Base-by-base conservation (phyloP, 2,888 invertebrate species). In the Priocnemis perturbator region DNA sequence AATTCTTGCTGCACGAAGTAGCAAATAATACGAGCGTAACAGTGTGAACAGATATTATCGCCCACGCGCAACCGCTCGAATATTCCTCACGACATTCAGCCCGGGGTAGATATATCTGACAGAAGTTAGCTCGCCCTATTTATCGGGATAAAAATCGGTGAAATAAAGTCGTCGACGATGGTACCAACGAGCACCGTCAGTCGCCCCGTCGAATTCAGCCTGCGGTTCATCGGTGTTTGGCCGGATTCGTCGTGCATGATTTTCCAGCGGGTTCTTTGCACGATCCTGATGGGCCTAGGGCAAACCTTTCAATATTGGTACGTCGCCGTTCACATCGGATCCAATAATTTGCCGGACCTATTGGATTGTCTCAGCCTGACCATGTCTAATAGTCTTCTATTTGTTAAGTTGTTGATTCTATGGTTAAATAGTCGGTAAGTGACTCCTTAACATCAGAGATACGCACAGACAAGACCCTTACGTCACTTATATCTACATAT, bases 201-300 rank as follows among this genome's bases (percentile, higher is more conserved):
- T 44, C 44, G 47, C 21, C 66, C 61, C 4, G 58, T 78, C 17
- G 69, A 73, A 59, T 55, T 70, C 26, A 60, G 64, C 37, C 67
- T 78, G 7, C 60, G 69, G 19, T 14, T 76, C 11, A 68, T 77
- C 15, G 77, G 78, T 23, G 3, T 68, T 23, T 78, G 78, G 76
- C 76, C 75, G 17, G 55, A 58, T 48, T 57, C 70, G 19, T 59
- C 67, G 0, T 66, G 20, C 19, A 26, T 9, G 52, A 60, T 64
- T 37, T 37, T 75, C 17, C 60, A 65, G 37, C 37, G 44, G 14
- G 17, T 64, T 2, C 0, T 55, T 17, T 75, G 76, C 70, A 48
- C 52, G 3, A 58, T 20, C 11, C 0, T 44, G 19, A 53, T 75
- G 53, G 17, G 3, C 7, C 53, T 9, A 1, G 62, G 23, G 37